These are phyloP conservation scores for Eurytemora carolleeae DNA, from an alignment of 1,140 invertebrate species.

Conservation along the genomic window DNA sequence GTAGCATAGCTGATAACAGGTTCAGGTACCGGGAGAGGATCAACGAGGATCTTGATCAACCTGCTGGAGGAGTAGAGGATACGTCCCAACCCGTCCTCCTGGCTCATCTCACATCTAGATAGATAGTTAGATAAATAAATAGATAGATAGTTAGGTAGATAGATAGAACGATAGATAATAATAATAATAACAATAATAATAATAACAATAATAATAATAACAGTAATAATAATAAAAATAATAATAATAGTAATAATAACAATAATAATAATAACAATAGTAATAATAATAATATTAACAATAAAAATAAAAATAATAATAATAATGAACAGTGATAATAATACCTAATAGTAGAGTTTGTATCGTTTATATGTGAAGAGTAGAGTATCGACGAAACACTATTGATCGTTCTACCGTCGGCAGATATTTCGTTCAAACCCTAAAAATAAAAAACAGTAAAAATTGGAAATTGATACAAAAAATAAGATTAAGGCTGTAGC, in stretches of 20 bases:
- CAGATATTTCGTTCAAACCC: not conserved
- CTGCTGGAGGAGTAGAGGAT: not conserved
- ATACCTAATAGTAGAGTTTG: not conserved
- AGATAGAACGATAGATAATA: no score
- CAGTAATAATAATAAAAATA: no score
- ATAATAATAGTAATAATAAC: not conserved
- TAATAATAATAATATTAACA: not conserved
- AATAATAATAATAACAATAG: not conserved
- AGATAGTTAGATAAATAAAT: no score
- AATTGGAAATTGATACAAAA: no score
- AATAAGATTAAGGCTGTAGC: no score
- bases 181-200: no score
- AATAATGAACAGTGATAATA: not conserved
- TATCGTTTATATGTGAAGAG: not conserved
- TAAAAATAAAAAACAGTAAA: not conserved
- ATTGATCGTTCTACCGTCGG: not conserved
- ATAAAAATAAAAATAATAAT: not conserved
- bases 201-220: no score
- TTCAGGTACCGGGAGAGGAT: not conserved
- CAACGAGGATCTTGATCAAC: not conserved
- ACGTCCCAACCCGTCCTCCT: not conserved
- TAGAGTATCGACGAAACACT: not conserved
- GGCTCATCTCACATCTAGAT: not conserved
- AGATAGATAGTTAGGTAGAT: no score
- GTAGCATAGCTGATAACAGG: not conserved